Base-by-base conservation (phyloP, 1,140 invertebrate species). In the Drosophila rufa region DNA sequence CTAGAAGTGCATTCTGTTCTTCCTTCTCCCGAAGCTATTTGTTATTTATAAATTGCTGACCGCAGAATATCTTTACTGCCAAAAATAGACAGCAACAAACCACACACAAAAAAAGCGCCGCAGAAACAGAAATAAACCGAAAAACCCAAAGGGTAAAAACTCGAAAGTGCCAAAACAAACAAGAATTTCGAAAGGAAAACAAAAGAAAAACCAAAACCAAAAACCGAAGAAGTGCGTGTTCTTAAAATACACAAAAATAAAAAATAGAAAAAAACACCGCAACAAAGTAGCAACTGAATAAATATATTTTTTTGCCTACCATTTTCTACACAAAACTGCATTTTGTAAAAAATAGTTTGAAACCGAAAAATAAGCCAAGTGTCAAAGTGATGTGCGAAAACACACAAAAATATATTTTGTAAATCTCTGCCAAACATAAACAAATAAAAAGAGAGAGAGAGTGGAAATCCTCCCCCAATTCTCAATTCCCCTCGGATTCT, bases 21-120 rank as follows among this genome's bases (percentile, higher is more conserved):
- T 73, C 55, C 70, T 40, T 50, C 55, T 73, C 58, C 71, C 60
- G 82, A 84, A 86, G 82, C 84, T 76, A 82, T 83, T 56, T 82
- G 83, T 86, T 86, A 86, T 86, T 83, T 86, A 89, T 86, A 86
- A 89, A 83, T 70, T 64, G 84, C 83, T 86, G 83, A 86, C 80
- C 83, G 83, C 83, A 86, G 76, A 82, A 74, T 77, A 80, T 89
- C 65, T 77, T 69, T 59, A 46, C 67, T 48, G 61, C 71, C 91
- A 74, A 61, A 87, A 87, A 87, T 86, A 86, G 75, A 83, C 53
- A 47, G 65, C 46, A 71, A 61, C 42, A 69, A 40, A 67, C 66
- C 42, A 69, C 43, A 67, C 71, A 82, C 55, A 67, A 57, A 56
- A 65, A 67, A 74, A 75, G 62, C 50, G 61, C 74, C 64, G 65